Percentiles rank a stretch among this genome's conserved stretches.
Conservation (phyloP, 1,140 invertebrate genomes). For the Telenomus remus region DNA sequence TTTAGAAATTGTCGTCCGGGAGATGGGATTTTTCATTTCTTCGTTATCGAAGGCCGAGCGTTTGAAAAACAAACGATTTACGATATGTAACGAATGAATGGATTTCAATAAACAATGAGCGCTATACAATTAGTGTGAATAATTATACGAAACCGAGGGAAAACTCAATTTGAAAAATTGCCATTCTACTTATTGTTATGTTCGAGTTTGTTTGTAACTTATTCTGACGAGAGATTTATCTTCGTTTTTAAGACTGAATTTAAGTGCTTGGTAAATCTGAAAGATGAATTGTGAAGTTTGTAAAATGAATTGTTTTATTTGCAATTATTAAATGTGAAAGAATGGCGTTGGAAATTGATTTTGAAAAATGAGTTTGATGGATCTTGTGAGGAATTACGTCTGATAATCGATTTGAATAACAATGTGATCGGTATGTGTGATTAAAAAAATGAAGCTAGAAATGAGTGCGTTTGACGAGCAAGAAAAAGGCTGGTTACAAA, state of each 20-base stretch:
- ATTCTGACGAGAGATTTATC: too few relatives aligned
- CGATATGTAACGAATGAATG: neutral
- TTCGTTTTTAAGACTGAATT: too few relatives aligned
- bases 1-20: too few relatives aligned
- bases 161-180: neutral
- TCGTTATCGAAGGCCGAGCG: neutral
- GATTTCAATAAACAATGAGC: slow-evolving; percentile 13
- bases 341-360: too few relatives aligned
- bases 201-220: too few relatives aligned
- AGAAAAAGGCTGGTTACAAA: slow-evolving; percentile 46
- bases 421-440: slow-evolving; percentile 9
- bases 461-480: slow-evolving; percentile 24
- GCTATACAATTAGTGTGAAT: slow-evolving; percentile 8
- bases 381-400: neutral
- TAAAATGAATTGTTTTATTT: too few relatives aligned
- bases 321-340: too few relatives aligned
- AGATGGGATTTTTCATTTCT: too few relatives aligned
- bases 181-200: neutral
- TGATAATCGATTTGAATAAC: slow-evolving; percentile 17
- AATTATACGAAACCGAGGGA: neutral
- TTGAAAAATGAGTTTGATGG: too few relatives aligned
- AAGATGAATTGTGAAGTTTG: too few relatives aligned
- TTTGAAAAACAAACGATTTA: slow-evolving; percentile 4
- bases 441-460: slow-evolving; percentile 37
- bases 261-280: too few relatives aligned